Evolutionary conservation across 1,140 invertebrate species (phyloP).

Genomic region (Melipona quadrifasciata): DNA sequence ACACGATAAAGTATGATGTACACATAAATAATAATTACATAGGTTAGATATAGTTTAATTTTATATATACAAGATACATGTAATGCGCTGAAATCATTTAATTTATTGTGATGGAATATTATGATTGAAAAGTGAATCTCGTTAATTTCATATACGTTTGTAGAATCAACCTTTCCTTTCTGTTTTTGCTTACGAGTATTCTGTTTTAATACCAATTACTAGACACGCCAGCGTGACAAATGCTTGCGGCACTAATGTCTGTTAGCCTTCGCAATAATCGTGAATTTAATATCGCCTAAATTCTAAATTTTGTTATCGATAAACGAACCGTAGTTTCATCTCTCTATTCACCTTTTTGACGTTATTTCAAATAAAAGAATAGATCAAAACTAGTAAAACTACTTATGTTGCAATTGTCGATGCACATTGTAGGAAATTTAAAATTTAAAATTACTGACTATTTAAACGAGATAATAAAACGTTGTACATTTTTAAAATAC

Average conservation of each 20-base stretch:
- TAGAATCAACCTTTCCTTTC: neutral
- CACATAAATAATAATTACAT: conserved; percentile 67
- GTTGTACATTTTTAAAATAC: neutral
- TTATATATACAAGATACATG: conserved; percentile 54
- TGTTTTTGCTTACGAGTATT: conserved; percentile 22
- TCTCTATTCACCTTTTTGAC: neutral
- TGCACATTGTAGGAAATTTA: neutral
- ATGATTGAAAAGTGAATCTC: neutral
- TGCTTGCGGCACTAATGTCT: conserved; percentile 23
- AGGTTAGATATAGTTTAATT: conserved; percentile 57
- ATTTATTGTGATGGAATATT: neutral
- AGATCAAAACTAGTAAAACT: neutral
- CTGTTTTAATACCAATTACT: conserved; percentile 20
- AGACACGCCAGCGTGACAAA: conserved; percentile 53
- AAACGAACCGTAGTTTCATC: neutral
- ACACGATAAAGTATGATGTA: conserved; percentile 51
- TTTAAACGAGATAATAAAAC: neutral
- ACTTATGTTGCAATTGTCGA: neutral
- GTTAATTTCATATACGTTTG: neutral
- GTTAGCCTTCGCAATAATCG: neutral
- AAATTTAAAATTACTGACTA: neutral
- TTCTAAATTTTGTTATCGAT: conserved; percentile 22
- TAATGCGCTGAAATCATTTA: conserved; percentile 7
- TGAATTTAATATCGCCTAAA: neutral
- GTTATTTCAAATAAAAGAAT: neutral